Base-by-base conservation (phyloP, 2,113 vertebrate species). In the Lepus europaeus region DNA sequence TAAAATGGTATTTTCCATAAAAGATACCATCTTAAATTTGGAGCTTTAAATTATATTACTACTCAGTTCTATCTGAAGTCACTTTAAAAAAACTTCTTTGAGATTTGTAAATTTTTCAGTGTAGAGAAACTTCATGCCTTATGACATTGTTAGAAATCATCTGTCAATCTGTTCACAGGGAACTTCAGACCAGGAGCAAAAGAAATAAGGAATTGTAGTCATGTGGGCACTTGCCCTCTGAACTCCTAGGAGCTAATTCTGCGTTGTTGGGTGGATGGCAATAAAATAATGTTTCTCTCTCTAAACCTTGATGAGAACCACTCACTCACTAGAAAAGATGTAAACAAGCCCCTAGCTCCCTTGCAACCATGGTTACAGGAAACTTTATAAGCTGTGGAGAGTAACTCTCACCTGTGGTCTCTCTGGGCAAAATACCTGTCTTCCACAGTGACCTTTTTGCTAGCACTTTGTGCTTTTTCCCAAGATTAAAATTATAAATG, bases 41-140 rank as follows among this genome's bases (percentile, higher is more conserved):
- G 27, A 95, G 17, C 70, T 83, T 90, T 78, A 61, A 83, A 94
- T 68, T 8, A 49, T 27, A 96, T 80, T 76, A 53, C 10, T 66
- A 61, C 20, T 90, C 53, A 84, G 51, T 5, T 69, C 33, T 86
- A 25, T 49, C 59, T 85, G 13, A n/a, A 19, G 80, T 95, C 83
- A 92, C 39, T 39, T 39, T 76, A 53, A 2, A 31, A 10, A 72
- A 93, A 20, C 2, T 88, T 88, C 33, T 78, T 68, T 68, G 82
- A 68, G 39, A 61, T 72, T 94, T 91, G 33, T 36, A 90, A 84
- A 87, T 14, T 72, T 70, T 80, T 87, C 80, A 64, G 0, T 88
- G 69, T 45, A 74, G 36, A 82, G 69, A 20, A 12, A 53, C 20
- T 88, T 90, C 27, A 23, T 64, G 70, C 5, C 23, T 27, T 59